A percentile compares a stretch with the other conserved stretches of the same genome.
phyloP scores from a whole-genome alignment of 2,797 vertebrate species.

The Centropyge bicolor region DNA sequence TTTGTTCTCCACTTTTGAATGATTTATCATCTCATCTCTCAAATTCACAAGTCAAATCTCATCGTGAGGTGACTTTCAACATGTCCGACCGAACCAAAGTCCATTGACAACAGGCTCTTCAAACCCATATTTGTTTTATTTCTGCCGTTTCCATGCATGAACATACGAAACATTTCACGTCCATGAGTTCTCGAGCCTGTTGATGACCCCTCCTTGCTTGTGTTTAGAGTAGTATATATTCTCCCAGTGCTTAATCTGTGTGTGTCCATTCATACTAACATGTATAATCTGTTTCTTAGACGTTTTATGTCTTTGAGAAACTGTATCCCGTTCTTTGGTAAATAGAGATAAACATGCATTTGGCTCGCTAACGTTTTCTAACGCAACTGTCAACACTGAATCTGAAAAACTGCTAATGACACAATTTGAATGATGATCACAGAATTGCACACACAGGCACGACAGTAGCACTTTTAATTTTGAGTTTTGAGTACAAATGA shows the following conservation, averaged over 20 bases:
- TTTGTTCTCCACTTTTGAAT: slow-evolving; percentile 71
- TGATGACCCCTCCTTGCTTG: slow-evolving; percentile 29
- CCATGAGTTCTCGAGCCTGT: slow-evolving; percentile 49
- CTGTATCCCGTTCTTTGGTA: slow-evolving; percentile 53
- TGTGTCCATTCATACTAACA: slow-evolving; percentile 51
- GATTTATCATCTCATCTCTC: slow-evolving; percentile 80
- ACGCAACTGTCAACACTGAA: background rate
- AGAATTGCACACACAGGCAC: background rate
- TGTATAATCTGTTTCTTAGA: slow-evolving; percentile 16
- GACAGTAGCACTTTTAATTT: background rate
- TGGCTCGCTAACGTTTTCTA: no score
- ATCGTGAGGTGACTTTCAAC: slow-evolving; percentile 53
- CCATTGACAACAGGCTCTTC: slow-evolving; percentile 88
- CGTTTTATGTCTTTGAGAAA: slow-evolving; percentile 49
- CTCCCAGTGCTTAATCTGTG: slow-evolving; percentile 3
- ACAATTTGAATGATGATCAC: background rate
- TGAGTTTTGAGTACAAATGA: background rate
- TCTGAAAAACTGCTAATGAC: background rate
- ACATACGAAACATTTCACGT: slow-evolving; percentile 49
- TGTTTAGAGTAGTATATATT: slow-evolving; percentile 13
- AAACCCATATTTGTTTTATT: slow-evolving; percentile 55
- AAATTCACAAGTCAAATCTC: slow-evolving; percentile 58
- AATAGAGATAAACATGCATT: slow-evolving; percentile 11
- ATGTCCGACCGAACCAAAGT: slow-evolving; percentile 65
- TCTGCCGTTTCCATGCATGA: slow-evolving; percentile 76